phyloP scores from a whole-genome alignment of 2,113 vertebrate genomes.

The Cyanoramphus novaezelandiae region DNA sequence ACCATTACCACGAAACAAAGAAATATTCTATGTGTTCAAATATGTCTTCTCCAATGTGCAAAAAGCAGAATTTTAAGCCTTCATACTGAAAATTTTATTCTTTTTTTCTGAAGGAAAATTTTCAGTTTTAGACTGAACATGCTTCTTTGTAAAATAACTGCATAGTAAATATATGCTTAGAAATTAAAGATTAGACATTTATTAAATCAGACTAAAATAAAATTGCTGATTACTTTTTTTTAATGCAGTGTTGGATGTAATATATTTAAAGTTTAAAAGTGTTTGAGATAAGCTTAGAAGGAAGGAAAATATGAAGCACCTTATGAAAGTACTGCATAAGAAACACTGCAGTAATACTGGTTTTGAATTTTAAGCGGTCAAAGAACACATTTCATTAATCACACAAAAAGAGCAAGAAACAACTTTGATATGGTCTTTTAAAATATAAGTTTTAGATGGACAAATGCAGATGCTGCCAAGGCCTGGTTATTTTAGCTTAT shows the following conservation, averaged over 20 bases:
- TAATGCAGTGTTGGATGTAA: background rate
- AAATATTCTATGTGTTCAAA: background rate
- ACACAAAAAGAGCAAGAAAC: background rate
- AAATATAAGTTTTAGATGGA: background rate
- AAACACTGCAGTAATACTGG: background rate
- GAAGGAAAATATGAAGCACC: background rate
- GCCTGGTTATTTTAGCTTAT: background rate
- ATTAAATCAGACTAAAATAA: background rate
- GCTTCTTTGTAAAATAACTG: background rate
- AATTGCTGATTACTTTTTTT: rapidly evolving
- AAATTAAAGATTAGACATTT: background rate
- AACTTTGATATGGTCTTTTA: background rate
- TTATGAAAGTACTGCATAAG: background rate
- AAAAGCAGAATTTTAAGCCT: background rate
- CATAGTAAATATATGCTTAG: background rate
- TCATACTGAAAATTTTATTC: background rate
- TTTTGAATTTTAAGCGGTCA: background rate
- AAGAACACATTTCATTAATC: background rate
- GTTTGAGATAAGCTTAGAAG: background rate
- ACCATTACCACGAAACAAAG: background rate
- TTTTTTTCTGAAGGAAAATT: background rate
- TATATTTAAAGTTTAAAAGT: background rate
- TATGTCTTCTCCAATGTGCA: background rate
- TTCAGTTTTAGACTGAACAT: background rate
- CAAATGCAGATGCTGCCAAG: background rate